Base-by-base conservation (phyloP, 1,140 invertebrate species). In the Procambarus clarkii region DNA sequence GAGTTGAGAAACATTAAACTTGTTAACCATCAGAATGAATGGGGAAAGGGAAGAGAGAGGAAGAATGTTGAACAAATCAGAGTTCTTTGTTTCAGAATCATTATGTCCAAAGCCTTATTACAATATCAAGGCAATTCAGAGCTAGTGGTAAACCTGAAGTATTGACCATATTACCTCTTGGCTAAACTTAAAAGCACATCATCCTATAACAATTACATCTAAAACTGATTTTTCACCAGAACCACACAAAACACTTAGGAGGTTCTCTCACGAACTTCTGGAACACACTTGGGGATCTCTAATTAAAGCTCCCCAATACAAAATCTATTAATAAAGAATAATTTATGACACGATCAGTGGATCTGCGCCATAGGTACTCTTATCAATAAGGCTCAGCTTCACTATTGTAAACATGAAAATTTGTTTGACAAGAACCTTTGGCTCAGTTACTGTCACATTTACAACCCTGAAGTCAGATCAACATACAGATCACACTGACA, bases 201-300 rank as follows among this genome's bases (percentile, higher is more conserved):
- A 88, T 88, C 78, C 79, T 74, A 58, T 34, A 88, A 77, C 86
- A 74, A 50, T 71, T 44, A 79, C 46, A 24, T 46, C 74, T 86
- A 78, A 34, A 69, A 58, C 24, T 79, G 64, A 89, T 45, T 80
- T 60, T 86, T 82, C 87, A 81, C 64, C 82, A 91, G 71, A 91
- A 85, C 88, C 88, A 91, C 88, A 85, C 88, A 82, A 91, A 91
- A 91, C 74, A 82, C 48, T 87, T 50, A 74, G 48, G 79, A 89
- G 87, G 79, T 82, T 76, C 74, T 82, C n/a, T 76, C 54, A 50
- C 60, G 15, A 82, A 81, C 58, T 82, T 87, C 54, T 87, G n/a
- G 46, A 74, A 50, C 45, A 82, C 80, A 89, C 87, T 89, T 54
- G 76, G 87, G 60, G 87, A 82, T 46, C 79, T 71, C 87, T 88